These are phyloP conservation scores for Lasioglossum lativentre DNA, from an alignment of 2,888 invertebrate genomes.

Conservation along the genomic window DNA sequence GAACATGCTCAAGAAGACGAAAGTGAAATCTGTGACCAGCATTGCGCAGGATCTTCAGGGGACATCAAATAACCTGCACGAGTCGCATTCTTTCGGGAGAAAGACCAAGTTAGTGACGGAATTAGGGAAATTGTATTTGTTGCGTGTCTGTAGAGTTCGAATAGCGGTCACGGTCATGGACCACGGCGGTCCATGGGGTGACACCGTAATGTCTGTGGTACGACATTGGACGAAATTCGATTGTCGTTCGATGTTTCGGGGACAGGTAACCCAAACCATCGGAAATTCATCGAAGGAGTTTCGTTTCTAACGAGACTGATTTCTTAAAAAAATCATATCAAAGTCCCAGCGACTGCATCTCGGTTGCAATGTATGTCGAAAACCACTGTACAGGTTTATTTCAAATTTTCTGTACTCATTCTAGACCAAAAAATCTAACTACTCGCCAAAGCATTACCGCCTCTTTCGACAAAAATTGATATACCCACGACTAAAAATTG, in stretches of 20 bases:
- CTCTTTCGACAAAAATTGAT: no score
- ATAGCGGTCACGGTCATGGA: neutral
- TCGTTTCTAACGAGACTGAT: no score
- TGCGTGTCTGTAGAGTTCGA: neutral
- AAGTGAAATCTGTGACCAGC: constrained; percentile 33
- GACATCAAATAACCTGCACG: constrained; percentile 33
- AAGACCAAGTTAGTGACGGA: constrained; percentile 38
- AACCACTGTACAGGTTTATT: no score
- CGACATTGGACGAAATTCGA: neutral
- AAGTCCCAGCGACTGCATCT: no score
- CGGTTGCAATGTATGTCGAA: no score
- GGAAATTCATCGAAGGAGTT: no score
- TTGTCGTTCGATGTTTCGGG: neutral
- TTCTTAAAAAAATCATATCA: no score
- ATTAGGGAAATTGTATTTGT: neutral
- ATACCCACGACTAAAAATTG: no score
- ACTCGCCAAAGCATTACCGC: no score
- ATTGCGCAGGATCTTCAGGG: neutral
- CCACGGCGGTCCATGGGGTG: neutral
- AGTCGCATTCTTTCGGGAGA: constrained; percentile 34
- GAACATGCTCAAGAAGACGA: constrained; percentile 39
- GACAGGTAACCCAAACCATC: neutral
- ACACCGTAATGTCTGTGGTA: no score
- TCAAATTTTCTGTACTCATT: no score
- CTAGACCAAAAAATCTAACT: no score